Percentiles rank a stretch among this genome's conserved stretches.
Conservation (phyloP, 2,888 invertebrate species). For the Rugalucina vietnamica region DNA sequence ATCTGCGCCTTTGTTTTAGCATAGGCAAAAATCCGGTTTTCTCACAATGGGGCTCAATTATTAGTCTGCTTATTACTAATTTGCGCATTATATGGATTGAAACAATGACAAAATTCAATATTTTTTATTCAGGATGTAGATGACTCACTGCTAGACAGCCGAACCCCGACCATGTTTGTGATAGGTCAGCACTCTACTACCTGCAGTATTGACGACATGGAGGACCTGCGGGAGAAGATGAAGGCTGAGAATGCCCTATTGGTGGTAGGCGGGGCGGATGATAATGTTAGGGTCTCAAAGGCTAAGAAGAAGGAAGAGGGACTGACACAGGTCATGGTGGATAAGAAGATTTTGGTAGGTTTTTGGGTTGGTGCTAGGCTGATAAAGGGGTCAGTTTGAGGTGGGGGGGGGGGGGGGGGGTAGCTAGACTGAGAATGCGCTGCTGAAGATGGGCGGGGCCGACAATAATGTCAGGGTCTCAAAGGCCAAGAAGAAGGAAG, state of each 20-base stretch:
- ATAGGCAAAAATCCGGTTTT: no score
- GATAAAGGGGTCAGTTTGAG: no score
- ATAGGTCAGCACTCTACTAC: conserved; percentile 89
- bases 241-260: conserved; percentile 90
- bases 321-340: conserved; percentile 92
- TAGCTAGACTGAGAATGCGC: conserved; percentile 90
- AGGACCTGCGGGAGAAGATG: conserved; percentile 91
- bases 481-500: conserved; percentile 89
- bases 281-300: conserved; percentile 89
- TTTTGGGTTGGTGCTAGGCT: no score
- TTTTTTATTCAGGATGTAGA: conserved; percentile 86
- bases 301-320: conserved; percentile 90
- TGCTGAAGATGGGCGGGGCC: conserved; percentile 91
- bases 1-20: no score
- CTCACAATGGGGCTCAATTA: no score
- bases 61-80: no score
- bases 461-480: conserved; percentile 90
- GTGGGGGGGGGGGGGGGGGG: conserved; percentile 91
- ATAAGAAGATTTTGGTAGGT: conserved; percentile 90
- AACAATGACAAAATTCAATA: no score
- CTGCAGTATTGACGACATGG: conserved; percentile 90
- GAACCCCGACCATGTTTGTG: conserved; percentile 91
- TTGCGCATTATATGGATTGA: no score
- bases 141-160: conserved; percentile 90
- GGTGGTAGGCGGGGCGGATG: conserved; percentile 92